Evolutionary conservation across 2,888 invertebrate genomes (phyloP).

Genomic region (Mythimna lalbum): DNA sequence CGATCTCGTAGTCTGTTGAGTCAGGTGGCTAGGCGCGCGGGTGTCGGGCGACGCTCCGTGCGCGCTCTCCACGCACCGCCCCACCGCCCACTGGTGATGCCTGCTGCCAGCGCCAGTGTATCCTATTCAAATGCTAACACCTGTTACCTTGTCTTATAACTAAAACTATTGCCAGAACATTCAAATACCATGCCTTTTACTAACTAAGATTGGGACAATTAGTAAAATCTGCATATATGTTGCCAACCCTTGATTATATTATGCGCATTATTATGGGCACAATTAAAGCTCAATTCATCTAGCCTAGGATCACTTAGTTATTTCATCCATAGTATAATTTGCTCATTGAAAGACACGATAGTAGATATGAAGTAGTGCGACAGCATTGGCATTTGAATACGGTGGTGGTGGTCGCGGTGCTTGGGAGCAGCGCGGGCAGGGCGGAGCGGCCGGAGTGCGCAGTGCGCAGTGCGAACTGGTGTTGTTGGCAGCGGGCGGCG

Average conservation of each 20-base stretch:
- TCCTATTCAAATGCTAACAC: conserved; percentile 68
- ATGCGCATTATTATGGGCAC: conserved; percentile 1
- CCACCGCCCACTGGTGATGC: conserved; percentile 44
- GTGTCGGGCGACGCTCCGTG: conserved; percentile 82
- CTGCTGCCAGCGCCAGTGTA: conserved; percentile 23
- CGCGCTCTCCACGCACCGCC: conserved; percentile 61
- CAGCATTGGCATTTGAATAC: conserved; percentile 55
- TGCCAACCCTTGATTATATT: not conserved
- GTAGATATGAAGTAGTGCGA: conserved; percentile 11
- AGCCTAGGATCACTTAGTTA: conserved; percentile 12
- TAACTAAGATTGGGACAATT: conserved; percentile 9
- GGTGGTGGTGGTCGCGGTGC: conserved; percentile 73
- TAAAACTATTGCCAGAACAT: conserved; percentile 6
- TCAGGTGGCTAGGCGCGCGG: conserved; percentile 87
- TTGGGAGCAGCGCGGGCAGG: conserved; percentile 75
- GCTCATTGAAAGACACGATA: not conserved
- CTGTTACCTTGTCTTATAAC: conserved; percentile 17
- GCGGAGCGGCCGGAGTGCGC: conserved; percentile 71
- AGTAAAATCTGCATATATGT: not conserved
- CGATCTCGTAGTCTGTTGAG: conserved; percentile 69
- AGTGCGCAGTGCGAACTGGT: conserved; percentile 86
- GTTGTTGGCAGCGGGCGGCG: conserved; percentile 85
- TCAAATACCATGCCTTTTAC: conserved; percentile 1
- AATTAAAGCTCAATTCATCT: conserved; percentile 21
- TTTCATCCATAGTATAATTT: conserved; percentile 4